Percentiles rank a stretch among this genome's conserved stretches.
Conservation (phyloP, 2,888 invertebrate species). For the Cheiracanthium punctorium region DNA sequence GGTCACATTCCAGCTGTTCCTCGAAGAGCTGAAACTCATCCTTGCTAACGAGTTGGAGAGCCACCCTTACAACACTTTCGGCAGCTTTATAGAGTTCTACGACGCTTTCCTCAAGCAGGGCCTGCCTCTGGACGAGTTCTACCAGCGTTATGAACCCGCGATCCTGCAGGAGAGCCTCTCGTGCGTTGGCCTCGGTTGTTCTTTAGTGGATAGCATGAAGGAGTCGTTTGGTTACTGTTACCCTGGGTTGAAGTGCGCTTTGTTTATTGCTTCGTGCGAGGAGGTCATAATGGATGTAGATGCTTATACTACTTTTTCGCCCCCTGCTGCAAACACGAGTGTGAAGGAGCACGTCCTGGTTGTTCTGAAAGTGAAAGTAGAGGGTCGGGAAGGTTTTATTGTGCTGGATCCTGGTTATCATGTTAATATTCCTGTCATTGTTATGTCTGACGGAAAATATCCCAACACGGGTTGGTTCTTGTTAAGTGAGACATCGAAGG, state of each 20-base stretch:
- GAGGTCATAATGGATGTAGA: conserved; percentile 79
- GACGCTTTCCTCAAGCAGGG: conserved; percentile 77
- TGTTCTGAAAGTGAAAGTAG: conserved; percentile 84
- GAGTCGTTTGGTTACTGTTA: conserved; percentile 81
- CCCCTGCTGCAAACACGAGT: conserved; percentile 81
- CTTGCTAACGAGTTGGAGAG: conserved; percentile 87
- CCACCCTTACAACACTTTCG: conserved; percentile 92
- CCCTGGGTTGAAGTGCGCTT: conserved; percentile 82
- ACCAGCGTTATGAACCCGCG: conserved; percentile 85
- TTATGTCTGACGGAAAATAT: conserved; percentile 89
- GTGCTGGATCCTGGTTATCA: conserved; percentile 94
- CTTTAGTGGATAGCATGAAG: conserved; percentile 82
- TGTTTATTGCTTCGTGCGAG: conserved; percentile 90
- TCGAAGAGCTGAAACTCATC: conserved; percentile 85
- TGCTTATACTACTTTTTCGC: conserved; percentile 45
- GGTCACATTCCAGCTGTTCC: conserved; percentile 86
- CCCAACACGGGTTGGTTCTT: conserved; percentile 85
- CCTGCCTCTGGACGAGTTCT: conserved; percentile 83
- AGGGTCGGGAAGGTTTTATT: conserved; percentile 85
- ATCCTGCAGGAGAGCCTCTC: conserved; percentile 88
- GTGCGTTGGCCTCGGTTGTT: conserved; percentile 91
- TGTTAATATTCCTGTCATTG: conserved; percentile 88
- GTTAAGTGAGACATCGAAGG: conserved; percentile 84
- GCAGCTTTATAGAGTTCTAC: conserved; percentile 83
- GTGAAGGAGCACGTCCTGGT: conserved; percentile 87